Evolutionary conservation across 2,888 invertebrate genomes (phyloP).

Genomic region (Phaedon cochleariae): DNA sequence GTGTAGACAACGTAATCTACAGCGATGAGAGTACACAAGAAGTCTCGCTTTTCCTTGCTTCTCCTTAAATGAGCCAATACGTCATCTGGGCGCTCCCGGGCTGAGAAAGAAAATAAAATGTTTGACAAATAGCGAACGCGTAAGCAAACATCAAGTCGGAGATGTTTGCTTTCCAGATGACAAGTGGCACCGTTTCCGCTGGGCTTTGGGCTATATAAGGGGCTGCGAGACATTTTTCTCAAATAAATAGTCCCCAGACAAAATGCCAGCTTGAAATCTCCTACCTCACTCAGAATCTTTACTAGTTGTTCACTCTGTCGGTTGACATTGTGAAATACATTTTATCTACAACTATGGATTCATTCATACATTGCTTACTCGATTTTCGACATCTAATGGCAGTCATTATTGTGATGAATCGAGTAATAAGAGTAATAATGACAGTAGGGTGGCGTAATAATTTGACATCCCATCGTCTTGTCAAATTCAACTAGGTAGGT

Average conservation of each 20-base stretch:
- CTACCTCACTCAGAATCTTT: neutral
- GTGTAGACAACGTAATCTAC: constrained; percentile 62
- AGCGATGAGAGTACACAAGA: constrained; percentile 62
- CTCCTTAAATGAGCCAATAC: constrained; percentile 58
- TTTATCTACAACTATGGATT: too few relatives aligned
- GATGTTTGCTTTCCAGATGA: constrained; percentile 60
- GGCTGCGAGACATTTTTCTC: neutral
- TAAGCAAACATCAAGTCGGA: constrained; percentile 60
- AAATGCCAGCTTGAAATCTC: neutral
- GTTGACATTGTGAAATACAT: too few relatives aligned
- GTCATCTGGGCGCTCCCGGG: constrained; percentile 54
- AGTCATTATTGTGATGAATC: too few relatives aligned
- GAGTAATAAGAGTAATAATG: too few relatives aligned
- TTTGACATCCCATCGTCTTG: too few relatives aligned
- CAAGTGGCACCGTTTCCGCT: constrained; percentile 55
- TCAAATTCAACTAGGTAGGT: too few relatives aligned
- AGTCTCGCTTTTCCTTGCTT: constrained; percentile 59
- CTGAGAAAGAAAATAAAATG: constrained; percentile 61
- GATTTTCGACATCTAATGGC: too few relatives aligned
- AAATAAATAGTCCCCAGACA: neutral
- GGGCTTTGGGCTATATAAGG: neutral
- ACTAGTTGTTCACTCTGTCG: too few relatives aligned
- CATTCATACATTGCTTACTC: too few relatives aligned
- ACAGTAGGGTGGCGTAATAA: too few relatives aligned
- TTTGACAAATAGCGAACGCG: constrained; percentile 61